Evolutionary conservation across 64 coral and sea anemone species (phyloP), one percentile per base, ranked within the genome.

Genomic region (Dendronephthya gigantea): DNA sequence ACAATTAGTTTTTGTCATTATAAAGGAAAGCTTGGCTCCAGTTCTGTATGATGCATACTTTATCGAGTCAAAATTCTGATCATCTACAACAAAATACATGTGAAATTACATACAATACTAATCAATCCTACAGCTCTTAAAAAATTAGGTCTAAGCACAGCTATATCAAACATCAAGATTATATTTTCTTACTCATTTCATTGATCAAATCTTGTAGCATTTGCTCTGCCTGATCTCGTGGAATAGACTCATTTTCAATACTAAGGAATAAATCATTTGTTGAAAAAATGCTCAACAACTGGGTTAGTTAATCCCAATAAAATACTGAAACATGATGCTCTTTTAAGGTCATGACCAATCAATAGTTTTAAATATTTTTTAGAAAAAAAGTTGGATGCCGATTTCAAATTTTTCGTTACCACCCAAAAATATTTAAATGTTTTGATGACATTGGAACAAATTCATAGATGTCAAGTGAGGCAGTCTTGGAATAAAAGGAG

Each of bases 121-220:
- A 45, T 11, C 79, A 69, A 9, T 15, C 43, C 12, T 13, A 12
- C 30, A 31, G 5, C 29, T 22, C 43, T n/a, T n/a, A 17, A 23
- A n/a, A 17, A 34, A 65, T 52, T 35, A 12, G 23, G 29, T 25
- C 1, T 38, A 10, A 30, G 14, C 16, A n/a, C n/a, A n/a, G 9
- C 23, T 29, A 16, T 7, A 17, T 40, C 1, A 52, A 14, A 23
- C 16, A 70, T 32, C 22, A 25, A n/a, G 35, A 50, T 72, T 69
- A n/a, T n/a, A n/a, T n/a, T n/a, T n/a, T n/a, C 94, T 90, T 90
- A 97, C 94, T 97, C 91, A 97, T 93, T 87, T 97, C 91, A 87
- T 87, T 93, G 82, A 97, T 82, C 69, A 97, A 89, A 23, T 97
- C 94, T 84, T 97, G 94, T 32, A 97, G 87, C 48, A 97, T 56